Evolutionary conservation across 35 echinoderm and acorn worm species (phyloP), one percentile per base, ranked within the genome.

Genomic region (Heliocidaris tuberculata): DNA sequence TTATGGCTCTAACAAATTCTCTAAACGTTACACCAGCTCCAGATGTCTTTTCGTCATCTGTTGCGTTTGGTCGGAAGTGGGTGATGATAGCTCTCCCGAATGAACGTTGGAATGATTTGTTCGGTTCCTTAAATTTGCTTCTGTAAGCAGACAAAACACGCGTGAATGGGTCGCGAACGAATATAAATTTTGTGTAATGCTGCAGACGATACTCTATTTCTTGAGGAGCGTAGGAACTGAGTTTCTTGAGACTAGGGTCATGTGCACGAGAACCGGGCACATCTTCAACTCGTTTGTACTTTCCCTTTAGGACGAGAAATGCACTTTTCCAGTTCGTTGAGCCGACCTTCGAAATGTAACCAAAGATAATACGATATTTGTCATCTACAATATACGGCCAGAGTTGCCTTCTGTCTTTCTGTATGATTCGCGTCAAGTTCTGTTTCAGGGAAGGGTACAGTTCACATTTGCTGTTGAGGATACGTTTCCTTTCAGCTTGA

Each of bases 311-410:
- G 31, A 98, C 97, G 29, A 98, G 91, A 70, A 98, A 97, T 29
- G 97, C 97, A 52, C 94, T 98, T 92, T 98, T 98, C 97, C 97
- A 98, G 90, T 98, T 97, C n/a, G 97, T 97, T 19, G 97, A 98
- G 2, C 95, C 97, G 4, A 98, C 95, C 92, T 98, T 97, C 7
- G 96, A 97, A 47, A 98, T 92, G 60, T 92, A 96, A 10, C 90
- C 94, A 56, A 96, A 98, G 48, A 98, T 95, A 6, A 98, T 86
- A 24, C 93, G 89, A 56, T 98, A 95, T 61, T 95, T 86, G 70
- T 98, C 97, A 48, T 96, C 95, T 60, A 97, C 95, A 32, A 98
- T 97, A 48, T 95, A 97, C 16, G 96, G 96, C 97, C 97, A 98
- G 11, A 98, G 95, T 86, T 90, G 93, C 31, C 94, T 65, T n/a